Evolutionary conservation across 2,113 vertebrate genomes (phyloP), one percentile per base, ranked within the genome.

Genomic region (Dermatemys mawii): DNA sequence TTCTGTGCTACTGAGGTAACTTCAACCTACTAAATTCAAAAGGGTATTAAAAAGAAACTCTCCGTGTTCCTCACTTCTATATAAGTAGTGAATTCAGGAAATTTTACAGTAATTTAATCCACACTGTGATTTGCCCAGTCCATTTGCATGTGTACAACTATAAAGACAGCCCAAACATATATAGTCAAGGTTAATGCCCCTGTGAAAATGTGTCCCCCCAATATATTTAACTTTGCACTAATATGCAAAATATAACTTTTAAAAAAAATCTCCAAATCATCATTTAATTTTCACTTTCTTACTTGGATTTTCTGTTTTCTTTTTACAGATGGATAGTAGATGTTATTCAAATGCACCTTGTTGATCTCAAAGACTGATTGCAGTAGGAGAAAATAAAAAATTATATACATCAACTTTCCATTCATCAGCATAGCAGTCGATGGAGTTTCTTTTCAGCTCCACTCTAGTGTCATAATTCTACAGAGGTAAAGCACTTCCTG

Each of bases 381-480:
- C 46, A 29, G 76, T 80, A 83, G 84, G 35, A 7, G 22, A 53
- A 27, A 90, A 93, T 94, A 80, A 1, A 81, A 89, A 75, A 83
- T 10, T 26, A 48, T 26, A 19, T 38, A 86, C 53, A 91, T 82
- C 44, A 44, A 55, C 63, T 78, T 93, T 84, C 83, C 53, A 48
- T 88, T 96, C 70, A 97, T 92, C 86, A 91, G 91, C 83, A 86
- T 89, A 95, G 95, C 88, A 88, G 55, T 63, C 90, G 78, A 87
- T 89, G 27, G 41, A 87, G 82, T 87, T 86, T 87, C 55, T 96
- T 96, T 92, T 90, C 91, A 78, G 94, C 81, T 94, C 93, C 97
- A 91, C 94, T 95, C 96, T 96, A 95, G 90, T 90, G 95, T 97
- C 54, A 67, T 57, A 89, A 48, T 48, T 78, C 83, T 53, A 86